Evolutionary conservation across 2,113 vertebrate genomes (phyloP), one percentile per base, ranked within the genome.

Genomic region (Gila orcuttii): DNA sequence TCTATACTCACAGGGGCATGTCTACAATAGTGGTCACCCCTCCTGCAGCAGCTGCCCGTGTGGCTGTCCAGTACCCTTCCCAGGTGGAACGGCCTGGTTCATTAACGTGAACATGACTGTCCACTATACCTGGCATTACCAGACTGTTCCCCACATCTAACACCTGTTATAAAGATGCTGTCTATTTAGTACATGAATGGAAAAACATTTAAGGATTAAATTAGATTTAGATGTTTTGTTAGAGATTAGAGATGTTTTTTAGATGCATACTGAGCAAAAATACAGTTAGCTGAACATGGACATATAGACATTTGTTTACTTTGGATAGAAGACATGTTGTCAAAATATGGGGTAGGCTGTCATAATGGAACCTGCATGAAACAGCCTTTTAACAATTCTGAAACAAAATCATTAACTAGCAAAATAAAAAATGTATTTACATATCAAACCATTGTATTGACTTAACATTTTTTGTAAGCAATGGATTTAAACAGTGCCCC

Each of bases 11-110:
- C 96, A 95, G 91, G 1, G 96, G 96, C 96, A 96, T 96, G 87
- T 96, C 95, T 82, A 96, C 95, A 5, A 97, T 92, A 0, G 96
- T 96, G 0, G 96, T 96, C 83, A 96, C 94, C 4, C 96, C 96
- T 87, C 96, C 96, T 1, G 96, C 95, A 42, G 96, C 96, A 1
- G 96, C 96, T 0, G 96, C 95, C 76, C 85, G 92, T 8, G 96
- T 96, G 74, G 95, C 95, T 0, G 90, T 95, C 92, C 94, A 92
- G 89, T 94, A 96, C 10, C 96, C 95, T 88, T 96, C 96, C 94
- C 94, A 96, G 10, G 90, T 84, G n/a, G 92, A 92, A 17, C 94
- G 94, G 7, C 96, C 96, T 0, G 96, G 96, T 83, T 96, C 96
- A 21, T 96, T 96, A 21, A 96, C 94, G 4, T 96, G 95, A 12